Base-by-base conservation (phyloP, 1,140 invertebrate genomes). In the Eueides isabella region DNA sequence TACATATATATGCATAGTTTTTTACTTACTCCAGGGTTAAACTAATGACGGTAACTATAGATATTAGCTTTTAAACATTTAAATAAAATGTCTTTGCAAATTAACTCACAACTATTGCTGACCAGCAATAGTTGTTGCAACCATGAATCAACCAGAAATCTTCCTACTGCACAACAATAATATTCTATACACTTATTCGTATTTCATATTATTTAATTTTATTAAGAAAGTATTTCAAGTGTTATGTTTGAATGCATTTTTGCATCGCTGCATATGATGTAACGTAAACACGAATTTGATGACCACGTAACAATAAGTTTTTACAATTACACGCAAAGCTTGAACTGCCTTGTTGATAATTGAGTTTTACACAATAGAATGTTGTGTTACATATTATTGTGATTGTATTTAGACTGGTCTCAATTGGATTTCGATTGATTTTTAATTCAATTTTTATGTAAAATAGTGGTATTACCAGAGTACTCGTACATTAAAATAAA, bases 271-370 rank as follows among this genome's bases (percentile, higher is more conserved):
- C 38, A n/a, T 66, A 62, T 76, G 68, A 80, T 78, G 72, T 73
- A 72, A 79, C 74, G 72, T 78, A 71, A 75, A 64, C 72, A 74
- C 80, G 76, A 83, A 85, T 76, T 82, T 63, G 71, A 78, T 62
- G 61, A 69, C 33, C 61, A 23, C 63, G 66, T 71, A 76, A 74
- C 70, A 73, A 76, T 67, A 16, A 12, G 78, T 82, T 79, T 79
- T 75, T 77, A 71, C 66, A 76, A 72, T 81, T 81, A 63, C 75
- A 67, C 63, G 72, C 41, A 28, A 61, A 77, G 71, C 30, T 79
- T 73, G 67, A 73, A 74, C 64, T 67, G 33, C 67, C 61, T 33
- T 76, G 65, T 55, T 66, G 67, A 68, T 75, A 71, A 19, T 44
- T 44, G 29, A 29, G 44, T 48, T 35, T 74, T 74, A 61, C 29